Conservation (phyloP, 2,113 vertebrate species). For the Cryptotis parvus region DNA sequence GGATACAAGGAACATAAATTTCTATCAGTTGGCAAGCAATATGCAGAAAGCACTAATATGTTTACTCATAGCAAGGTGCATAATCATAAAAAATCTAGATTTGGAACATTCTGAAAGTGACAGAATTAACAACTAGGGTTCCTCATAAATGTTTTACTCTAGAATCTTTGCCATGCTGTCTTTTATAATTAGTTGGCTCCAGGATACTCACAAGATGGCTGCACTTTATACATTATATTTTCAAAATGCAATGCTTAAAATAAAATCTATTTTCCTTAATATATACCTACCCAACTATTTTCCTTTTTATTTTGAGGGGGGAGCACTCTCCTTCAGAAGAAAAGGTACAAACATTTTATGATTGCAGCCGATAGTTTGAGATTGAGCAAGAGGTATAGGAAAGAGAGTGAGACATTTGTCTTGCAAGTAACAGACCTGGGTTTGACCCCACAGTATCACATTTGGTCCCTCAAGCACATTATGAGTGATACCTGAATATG, state of each 20-base stretch:
- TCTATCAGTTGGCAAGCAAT: neutral
- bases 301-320: too few relatives aligned
- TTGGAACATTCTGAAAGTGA: neutral
- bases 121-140: neutral
- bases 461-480: too few relatives aligned
- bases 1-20: neutral
- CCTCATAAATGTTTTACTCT: neutral
- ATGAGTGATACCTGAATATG: too few relatives aligned
- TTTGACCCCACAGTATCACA: too few relatives aligned
- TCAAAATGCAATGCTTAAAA: neutral
- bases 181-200: neutral
- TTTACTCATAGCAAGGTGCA: neutral
- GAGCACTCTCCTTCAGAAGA: neutral
- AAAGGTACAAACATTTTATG: neutral
- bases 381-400: neutral
- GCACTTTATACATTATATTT: neutral
- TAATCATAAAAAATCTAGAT: neutral
- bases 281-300: too few relatives aligned
- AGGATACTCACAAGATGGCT: neutral
- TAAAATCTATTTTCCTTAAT: too few relatives aligned
- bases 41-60: neutral
- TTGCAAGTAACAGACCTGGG: too few relatives aligned
- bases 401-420: too few relatives aligned
- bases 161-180: neutral
- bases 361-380: slow-evolving; percentile 23